Conservation (phyloP, 2,888 invertebrate genomes). For the Polyploca ridens region DNA sequence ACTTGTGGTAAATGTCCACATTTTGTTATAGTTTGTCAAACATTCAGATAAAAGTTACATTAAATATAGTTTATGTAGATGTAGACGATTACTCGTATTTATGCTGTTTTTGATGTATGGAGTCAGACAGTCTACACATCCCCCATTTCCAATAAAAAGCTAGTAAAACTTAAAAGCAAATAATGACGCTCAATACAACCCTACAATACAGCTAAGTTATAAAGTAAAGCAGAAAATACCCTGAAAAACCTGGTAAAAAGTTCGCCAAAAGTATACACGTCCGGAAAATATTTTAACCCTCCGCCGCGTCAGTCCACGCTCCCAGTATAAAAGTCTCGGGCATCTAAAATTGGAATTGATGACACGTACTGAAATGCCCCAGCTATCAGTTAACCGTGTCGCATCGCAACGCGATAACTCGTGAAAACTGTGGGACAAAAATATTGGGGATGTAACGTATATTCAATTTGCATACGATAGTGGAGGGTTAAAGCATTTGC, state of each 20-base stretch:
- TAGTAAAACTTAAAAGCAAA: too few species aligned
- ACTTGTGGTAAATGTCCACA: not conserved
- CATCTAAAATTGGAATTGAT: constrained; percentile 30
- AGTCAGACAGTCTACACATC: too few species aligned
- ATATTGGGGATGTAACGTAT: constrained; percentile 13
- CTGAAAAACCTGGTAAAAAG: not conserved
- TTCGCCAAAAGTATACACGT: constrained; percentile 17
- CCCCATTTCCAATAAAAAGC: too few species aligned
- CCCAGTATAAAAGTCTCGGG: constrained; percentile 18
- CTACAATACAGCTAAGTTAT: not conserved
- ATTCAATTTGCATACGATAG: constrained; percentile 27
- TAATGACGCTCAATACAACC: too few species aligned
- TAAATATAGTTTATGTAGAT: not conserved
- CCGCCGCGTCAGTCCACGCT: constrained; percentile 8
- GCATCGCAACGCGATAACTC: constrained; percentile 2
- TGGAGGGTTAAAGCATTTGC: constrained; percentile 21
- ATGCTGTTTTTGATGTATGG: too few species aligned
- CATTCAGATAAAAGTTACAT: too few species aligned
- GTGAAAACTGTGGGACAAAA: constrained; percentile 21
- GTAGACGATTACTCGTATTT: not conserved
- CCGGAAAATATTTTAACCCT: constrained; percentile 27
- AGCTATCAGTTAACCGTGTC: constrained; percentile 13
- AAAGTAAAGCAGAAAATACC: not conserved
- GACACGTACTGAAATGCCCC: constrained; percentile 17
- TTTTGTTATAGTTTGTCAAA: not conserved